Evolutionary conservation across 2,113 vertebrate genomes (phyloP), one percentile per base, ranked within the genome.

Genomic region (Ornithorhynchus anatinus): DNA sequence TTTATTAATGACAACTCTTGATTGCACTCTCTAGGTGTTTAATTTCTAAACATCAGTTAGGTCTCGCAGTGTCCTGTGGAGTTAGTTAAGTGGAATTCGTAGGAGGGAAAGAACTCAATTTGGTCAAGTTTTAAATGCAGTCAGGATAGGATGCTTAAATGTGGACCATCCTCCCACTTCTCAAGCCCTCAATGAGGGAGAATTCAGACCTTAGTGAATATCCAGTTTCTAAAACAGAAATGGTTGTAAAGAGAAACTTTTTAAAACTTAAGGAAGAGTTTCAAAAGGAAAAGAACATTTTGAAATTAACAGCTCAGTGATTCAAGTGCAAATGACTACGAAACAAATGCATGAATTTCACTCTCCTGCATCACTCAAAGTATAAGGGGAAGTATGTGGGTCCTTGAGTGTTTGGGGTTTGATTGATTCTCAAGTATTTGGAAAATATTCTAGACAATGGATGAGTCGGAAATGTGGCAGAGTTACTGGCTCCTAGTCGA

Each of bases 211-310:
- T 54, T 25, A 33, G 58, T 43, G 33, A 74, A 39, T 33, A 43
- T 64, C 20, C 22, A 40, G 62, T 70, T 60, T 70, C 69, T 59
- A 69, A 80, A 69, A 64, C 44, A 78, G 48, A 72, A 72, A 77
- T 31, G 38, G 43, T 67, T 70, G 36, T 32, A 52, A 76, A 65
- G 51, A 64, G 35, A 54, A 10, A 31, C 45, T 65, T 71, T 69
- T 51, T 68, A 61, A 72, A 59, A 32, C 33, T 45, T 22, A 57
- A 38, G 54, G 60, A 61, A 52, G 44, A 61, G 16, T 35, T 20
- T 61, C 45, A 17, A 31, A 40, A 47, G 44, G 27, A n/a, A 38
- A 59, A 31, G 27, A 50, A 23, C 19, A 15, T 32, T 71, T 74
- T 71, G 68, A 78, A 61, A 53, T 23, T 35, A 71, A 56, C 37